Evolutionary conservation across 1,140 invertebrate genomes (phyloP).

Genomic region (Aphaenogaster rudis): DNA sequence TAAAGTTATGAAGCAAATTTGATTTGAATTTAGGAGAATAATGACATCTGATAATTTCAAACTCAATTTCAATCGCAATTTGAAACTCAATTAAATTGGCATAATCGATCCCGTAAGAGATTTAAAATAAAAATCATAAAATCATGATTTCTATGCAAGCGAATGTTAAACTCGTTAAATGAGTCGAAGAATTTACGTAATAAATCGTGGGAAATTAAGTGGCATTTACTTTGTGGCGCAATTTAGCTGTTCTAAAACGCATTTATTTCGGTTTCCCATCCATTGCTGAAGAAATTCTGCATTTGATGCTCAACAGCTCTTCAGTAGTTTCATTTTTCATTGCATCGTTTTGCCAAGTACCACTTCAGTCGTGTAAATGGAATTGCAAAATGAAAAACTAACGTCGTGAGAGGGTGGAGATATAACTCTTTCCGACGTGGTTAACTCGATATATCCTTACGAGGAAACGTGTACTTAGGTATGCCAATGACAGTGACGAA

Average conservation of each 20-base stretch:
- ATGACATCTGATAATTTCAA: not conserved
- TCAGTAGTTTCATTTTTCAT: conserved; percentile 25
- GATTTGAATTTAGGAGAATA: not conserved
- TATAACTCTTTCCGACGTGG: conserved; percentile 3
- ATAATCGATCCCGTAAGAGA: not conserved
- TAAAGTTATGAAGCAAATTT: not conserved
- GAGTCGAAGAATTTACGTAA: not conserved
- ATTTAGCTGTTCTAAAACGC: not conserved
- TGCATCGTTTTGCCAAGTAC: not conserved
- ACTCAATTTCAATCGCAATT: too few species aligned
- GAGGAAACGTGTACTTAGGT: not conserved
- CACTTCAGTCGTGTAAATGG: conserved; percentile 26
- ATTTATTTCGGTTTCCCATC: not conserved
- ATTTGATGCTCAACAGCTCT: conserved; percentile 13
- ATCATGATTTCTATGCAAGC: not conserved
- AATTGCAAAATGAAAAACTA: conserved; percentile 36
- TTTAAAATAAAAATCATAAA: not conserved
- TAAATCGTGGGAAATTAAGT: conserved; percentile 17
- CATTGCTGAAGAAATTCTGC: not conserved
- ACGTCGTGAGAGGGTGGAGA: not conserved
- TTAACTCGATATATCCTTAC: conserved; percentile 20
- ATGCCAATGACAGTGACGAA: not conserved
- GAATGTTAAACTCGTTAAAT: not conserved
- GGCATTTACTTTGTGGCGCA: not conserved
- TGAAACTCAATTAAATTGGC: not conserved